A percentile compares a stretch with the other conserved stretches of the same genome.
Evolutionary conservation across 1,140 invertebrate species (phyloP).

Genomic region (Microvelia longipes): DNA sequence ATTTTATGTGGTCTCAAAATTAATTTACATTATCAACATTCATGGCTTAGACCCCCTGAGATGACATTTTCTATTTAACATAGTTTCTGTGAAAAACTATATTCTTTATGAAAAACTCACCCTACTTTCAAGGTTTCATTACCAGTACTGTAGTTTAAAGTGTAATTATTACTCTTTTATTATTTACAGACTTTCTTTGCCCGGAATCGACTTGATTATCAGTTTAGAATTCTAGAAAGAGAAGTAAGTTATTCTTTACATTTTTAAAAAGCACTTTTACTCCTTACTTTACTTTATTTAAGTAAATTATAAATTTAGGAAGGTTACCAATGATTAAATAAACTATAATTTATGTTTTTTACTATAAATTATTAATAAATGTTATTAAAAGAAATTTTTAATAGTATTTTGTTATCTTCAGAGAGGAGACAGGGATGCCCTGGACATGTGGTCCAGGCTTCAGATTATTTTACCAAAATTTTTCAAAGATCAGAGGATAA

Average conservation of each 20-base stretch:
- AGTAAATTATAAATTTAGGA: no score
- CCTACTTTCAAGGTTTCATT: no score
- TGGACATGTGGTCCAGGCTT: constrained; percentile 37
- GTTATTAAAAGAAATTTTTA: not conserved
- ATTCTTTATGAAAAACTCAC: no score
- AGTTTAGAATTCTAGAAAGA: constrained; percentile 30
- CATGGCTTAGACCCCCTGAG: no score
- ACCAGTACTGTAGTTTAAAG: no score
- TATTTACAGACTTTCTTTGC: constrained; percentile 32
- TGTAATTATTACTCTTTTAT: constrained; percentile 12
- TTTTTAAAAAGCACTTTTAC: not conserved
- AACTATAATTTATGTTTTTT: no score
- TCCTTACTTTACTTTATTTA: no score
- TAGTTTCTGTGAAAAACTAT: no score
- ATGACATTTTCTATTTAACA: no score
- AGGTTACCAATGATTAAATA: no score
- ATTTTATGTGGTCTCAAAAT: no score
- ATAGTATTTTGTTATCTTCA: constrained; percentile 21
- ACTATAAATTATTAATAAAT: not conserved
- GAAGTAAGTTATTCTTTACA: constrained; percentile 24
- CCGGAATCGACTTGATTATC: constrained; percentile 30
- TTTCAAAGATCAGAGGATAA: constrained; percentile 34
- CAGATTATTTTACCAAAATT: constrained; percentile 34
- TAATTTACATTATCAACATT: no score
- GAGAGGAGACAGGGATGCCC: constrained; percentile 34